Percentiles rank a stretch among this genome's conserved stretches.
Conservation (phyloP, 2,113 vertebrate genomes). For the Saimiri boliviensis region DNA sequence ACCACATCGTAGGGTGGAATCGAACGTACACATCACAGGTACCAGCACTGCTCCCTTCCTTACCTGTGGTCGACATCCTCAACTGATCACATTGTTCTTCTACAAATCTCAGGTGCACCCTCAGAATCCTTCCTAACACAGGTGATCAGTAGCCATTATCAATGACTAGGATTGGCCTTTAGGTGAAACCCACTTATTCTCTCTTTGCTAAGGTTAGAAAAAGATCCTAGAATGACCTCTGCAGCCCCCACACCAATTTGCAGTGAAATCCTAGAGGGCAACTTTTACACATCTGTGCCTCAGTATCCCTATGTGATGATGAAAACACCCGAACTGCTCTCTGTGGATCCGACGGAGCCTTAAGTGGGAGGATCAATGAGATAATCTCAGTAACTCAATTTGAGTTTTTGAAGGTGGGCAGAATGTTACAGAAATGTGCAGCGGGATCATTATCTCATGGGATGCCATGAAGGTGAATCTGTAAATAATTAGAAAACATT, state of each 20-base stretch:
- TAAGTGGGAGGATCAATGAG: neutral
- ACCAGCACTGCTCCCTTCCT: neutral
- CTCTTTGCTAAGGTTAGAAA: neutral
- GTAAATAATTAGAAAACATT: constrained; percentile 55
- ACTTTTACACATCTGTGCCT: neutral
- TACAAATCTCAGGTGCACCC: neutral
- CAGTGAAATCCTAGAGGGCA: neutral
- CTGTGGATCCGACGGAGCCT: neutral
- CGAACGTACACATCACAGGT: accelerated
- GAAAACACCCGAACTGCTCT: neutral
- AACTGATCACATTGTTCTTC: accelerated
- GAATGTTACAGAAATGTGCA: neutral
- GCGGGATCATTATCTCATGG: neutral
- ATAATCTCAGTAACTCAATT: constrained; percentile 8
- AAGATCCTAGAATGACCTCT: neutral
- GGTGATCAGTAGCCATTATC: neutral
- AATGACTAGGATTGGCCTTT: neutral
- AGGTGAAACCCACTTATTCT: neutral
- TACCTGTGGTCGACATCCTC: accelerated
- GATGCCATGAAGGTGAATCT: constrained; percentile 39
- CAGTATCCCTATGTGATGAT: neutral
- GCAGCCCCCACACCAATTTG: neutral
- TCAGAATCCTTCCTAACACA: neutral
- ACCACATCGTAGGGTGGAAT: accelerated
- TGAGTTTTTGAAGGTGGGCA: constrained; percentile 43